These are phyloP conservation scores for Eucera pruinosa DNA, from an alignment of 2,888 invertebrate genomes.

Conservation along the genomic window DNA sequence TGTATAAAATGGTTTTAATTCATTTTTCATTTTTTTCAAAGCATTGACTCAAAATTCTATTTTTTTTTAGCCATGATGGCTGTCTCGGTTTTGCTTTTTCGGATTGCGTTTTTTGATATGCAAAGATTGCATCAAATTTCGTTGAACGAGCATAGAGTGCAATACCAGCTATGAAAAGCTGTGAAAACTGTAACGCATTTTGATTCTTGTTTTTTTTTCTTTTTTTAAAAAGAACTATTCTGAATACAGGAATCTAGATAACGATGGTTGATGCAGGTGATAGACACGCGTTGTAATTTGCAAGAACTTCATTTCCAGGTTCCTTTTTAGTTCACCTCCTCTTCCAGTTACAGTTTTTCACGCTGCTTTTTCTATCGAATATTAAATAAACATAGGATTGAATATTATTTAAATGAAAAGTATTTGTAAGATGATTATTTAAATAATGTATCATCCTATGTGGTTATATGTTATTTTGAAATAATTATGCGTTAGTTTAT, in stretches of 20 bases:
- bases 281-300: constrained; percentile 5
- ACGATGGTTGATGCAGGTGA: constrained; percentile 1
- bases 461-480: too few species aligned
- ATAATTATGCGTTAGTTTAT: too few species aligned
- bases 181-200: constrained; percentile 29
- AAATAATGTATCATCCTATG: too few species aligned
- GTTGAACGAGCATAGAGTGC: constrained; percentile 9
- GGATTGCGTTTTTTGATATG: constrained; percentile 15
- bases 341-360: not conserved
- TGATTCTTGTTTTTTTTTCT: not conserved
- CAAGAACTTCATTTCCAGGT: constrained; percentile 3
- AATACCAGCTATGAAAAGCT: constrained; percentile 13
- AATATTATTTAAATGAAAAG: not conserved
- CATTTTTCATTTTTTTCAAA: not conserved
- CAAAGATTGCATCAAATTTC: constrained; percentile 40
- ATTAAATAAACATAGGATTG: too few species aligned
- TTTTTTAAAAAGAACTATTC: not conserved
- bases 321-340: not conserved
- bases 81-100: not conserved
- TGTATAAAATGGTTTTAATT: constrained; percentile 8
- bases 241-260: constrained; percentile 11
- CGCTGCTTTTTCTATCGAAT: not conserved
- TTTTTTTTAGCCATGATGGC: constrained; percentile 3
- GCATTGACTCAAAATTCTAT: not conserved
- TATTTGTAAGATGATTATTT: too few species aligned